A percentile compares a stretch with the other conserved stretches of the same genome.
Conservation (phyloP, 2,888 invertebrate species). For the Diogma glabrata region DNA sequence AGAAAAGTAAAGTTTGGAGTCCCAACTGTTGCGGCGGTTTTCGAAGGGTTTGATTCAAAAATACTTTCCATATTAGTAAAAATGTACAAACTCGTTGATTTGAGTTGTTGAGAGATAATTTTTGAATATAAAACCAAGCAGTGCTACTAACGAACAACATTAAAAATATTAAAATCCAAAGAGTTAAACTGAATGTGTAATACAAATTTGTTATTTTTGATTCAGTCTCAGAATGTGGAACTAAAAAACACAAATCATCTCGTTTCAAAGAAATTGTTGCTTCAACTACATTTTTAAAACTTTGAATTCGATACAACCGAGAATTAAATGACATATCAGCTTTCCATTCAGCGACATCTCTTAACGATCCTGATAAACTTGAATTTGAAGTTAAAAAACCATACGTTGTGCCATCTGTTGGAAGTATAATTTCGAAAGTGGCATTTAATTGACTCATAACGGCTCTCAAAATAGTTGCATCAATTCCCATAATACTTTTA, state of each 20-base stretch:
- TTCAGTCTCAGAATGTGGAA: conserved; percentile 40
- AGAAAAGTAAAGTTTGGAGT: conserved; percentile 26
- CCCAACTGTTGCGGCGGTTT: conserved; percentile 19
- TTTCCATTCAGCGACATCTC: conserved; percentile 23
- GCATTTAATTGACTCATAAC: conserved; percentile 1
- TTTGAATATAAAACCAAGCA: neutral
- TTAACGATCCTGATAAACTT: conserved; percentile 25
- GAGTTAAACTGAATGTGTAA: conserved; percentile 27
- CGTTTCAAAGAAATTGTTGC: conserved; percentile 41
- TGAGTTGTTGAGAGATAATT: too few relatives aligned
- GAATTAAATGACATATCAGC: conserved; percentile 43
- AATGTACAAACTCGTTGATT: neutral
- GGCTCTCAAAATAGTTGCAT: neutral
- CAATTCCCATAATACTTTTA: neutral
- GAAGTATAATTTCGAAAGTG: neutral
- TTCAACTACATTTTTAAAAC: conserved; percentile 41
- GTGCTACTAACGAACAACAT: neutral
- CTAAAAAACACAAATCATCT: conserved; percentile 44
- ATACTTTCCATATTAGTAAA: neutral
- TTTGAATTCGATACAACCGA: conserved; percentile 39
- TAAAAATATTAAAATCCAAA: conserved; percentile 25
- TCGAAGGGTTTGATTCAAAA: conserved; percentile 24
- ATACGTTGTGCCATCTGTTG: conserved; percentile 16
- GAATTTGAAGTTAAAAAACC: conserved; percentile 20
- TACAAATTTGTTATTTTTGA: conserved; percentile 39